phyloP scores from a whole-genome alignment of 1,140 invertebrate genomes.

The Atta texana region DNA sequence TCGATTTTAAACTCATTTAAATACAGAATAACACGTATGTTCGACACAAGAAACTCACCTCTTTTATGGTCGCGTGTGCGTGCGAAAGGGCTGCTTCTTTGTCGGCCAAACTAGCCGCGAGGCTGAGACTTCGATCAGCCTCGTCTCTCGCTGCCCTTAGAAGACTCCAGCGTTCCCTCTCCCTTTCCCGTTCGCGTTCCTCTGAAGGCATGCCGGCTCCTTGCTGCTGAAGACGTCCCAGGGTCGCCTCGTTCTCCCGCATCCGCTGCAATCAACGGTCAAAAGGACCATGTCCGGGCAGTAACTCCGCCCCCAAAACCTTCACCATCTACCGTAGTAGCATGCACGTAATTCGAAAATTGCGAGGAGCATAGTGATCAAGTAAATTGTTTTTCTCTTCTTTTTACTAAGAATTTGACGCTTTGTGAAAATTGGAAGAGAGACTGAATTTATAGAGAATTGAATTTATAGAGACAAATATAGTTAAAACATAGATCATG shows the following conservation, averaged over 20 bases:
- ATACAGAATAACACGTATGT: background rate
- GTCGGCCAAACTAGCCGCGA: slow-evolving; percentile 94
- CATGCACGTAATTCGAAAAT: slow-evolving; percentile 58
- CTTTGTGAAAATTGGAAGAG: background rate
- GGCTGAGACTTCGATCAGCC: slow-evolving; percentile 93
- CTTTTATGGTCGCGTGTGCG: slow-evolving; percentile 93
- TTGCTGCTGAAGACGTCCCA: slow-evolving; percentile 87
- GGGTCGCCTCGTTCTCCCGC: slow-evolving; percentile 91
- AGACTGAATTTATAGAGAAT: background rate
- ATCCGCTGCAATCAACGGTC: slow-evolving; percentile 88
- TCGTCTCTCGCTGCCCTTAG: slow-evolving; percentile 95
- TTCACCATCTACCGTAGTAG: slow-evolving; percentile 66
- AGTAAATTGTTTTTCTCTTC: slow-evolving; percentile 8
- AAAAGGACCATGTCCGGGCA: slow-evolving; percentile 87
- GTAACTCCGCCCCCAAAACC: slow-evolving; percentile 82
- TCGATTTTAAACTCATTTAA: slow-evolving; percentile 30
- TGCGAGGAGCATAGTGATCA: slow-evolving; percentile 2
- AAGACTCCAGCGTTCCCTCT: slow-evolving; percentile 95
- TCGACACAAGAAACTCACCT: slow-evolving; percentile 85
- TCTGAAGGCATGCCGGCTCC: slow-evolving; percentile 80
- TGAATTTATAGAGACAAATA: background rate
- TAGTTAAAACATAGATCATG: background rate
- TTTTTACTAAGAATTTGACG: background rate
- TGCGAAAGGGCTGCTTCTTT: slow-evolving; percentile 94
- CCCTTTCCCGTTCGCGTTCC: slow-evolving; percentile 92